These are phyloP conservation scores for Peromyscus nudipes DNA, from an alignment of 2,797 vertebrate genomes.

Conservation along the genomic window DNA sequence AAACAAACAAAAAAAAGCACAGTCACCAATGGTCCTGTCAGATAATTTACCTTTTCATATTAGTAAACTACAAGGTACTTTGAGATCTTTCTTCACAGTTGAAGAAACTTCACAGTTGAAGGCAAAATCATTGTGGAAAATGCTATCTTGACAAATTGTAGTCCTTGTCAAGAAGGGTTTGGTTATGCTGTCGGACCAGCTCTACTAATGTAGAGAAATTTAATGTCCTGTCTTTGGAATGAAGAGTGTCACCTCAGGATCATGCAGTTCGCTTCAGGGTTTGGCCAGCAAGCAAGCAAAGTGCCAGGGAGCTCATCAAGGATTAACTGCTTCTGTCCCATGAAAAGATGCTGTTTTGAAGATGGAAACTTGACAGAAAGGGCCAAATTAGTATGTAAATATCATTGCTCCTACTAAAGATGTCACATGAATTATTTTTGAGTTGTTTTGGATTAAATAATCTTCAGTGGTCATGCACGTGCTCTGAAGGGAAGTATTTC, in stretches of 20 bases:
- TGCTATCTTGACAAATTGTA: neutral
- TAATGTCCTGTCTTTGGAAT: neutral
- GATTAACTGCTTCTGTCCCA: neutral
- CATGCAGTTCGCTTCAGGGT: slow-evolving; percentile 20
- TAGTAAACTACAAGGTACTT: slow-evolving; percentile 26
- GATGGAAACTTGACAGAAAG: slow-evolving; percentile 20
- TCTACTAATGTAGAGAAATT: slow-evolving; percentile 5
- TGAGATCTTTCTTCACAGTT: neutral
- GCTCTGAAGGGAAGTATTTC: neutral
- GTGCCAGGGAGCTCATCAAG: neutral
- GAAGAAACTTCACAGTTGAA: slow-evolving; percentile 21
- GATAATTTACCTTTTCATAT: slow-evolving; percentile 47
- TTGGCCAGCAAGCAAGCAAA: slow-evolving; percentile 1
- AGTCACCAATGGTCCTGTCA: neutral
- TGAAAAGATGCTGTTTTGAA: slow-evolving; percentile 47
- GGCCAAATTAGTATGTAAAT: slow-evolving; percentile 13
- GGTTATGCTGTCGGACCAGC: slow-evolving; percentile 5
- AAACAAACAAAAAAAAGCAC: neutral
- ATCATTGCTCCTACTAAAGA: neutral
- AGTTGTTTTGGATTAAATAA: slow-evolving; percentile 52
- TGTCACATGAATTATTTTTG: neutral
- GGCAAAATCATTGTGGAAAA: neutral
- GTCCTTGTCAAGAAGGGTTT: neutral
- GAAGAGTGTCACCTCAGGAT: slow-evolving; percentile 36
- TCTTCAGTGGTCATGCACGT: neutral